A percentile compares a stretch with the other conserved stretches of the same genome.
Evolutionary conservation across 2,888 invertebrate species (phyloP).

Genomic region (Callimorpha dominula): DNA sequence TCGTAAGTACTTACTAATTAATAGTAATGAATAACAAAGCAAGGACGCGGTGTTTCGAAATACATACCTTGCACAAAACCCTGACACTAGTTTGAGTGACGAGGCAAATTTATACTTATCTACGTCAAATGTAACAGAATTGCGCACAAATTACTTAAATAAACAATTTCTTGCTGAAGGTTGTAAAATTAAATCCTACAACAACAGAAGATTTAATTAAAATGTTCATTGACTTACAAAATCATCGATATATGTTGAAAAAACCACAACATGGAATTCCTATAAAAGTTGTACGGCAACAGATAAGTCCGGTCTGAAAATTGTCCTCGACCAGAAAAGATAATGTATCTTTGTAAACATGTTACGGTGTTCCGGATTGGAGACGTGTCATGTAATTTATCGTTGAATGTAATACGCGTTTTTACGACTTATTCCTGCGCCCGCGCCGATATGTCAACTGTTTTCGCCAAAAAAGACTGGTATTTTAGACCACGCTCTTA

Average conservation of each 20-base stretch:
- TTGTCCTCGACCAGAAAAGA: neutral
- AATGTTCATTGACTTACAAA: neutral
- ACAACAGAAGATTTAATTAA: neutral
- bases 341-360: conserved; percentile 17
- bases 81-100: conserved; percentile 47
- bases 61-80: conserved; percentile 41
- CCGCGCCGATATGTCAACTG: conserved; percentile 21
- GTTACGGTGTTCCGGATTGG: conserved; percentile 11
- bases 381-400: conserved; percentile 23
- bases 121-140: conserved; percentile 21
- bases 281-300: neutral
- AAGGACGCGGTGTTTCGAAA: conserved; percentile 50
- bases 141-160: neutral
- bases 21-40: conserved; percentile 50
- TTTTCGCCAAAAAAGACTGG: conserved; percentile 16
- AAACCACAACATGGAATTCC: neutral
- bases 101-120: conserved; percentile 34
- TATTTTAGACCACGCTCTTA: conserved; percentile 10
- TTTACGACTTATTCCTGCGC: conserved; percentile 13
- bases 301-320: neutral
- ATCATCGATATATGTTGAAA: neutral
- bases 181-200: neutral
- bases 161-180: conserved; percentile 1
- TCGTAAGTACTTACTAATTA: conserved; percentile 34
- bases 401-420: conserved; percentile 19